These are phyloP conservation scores for Sebastes matsubarae DNA, from an alignment of 2,797 vertebrate species.

Conservation along the genomic window DNA sequence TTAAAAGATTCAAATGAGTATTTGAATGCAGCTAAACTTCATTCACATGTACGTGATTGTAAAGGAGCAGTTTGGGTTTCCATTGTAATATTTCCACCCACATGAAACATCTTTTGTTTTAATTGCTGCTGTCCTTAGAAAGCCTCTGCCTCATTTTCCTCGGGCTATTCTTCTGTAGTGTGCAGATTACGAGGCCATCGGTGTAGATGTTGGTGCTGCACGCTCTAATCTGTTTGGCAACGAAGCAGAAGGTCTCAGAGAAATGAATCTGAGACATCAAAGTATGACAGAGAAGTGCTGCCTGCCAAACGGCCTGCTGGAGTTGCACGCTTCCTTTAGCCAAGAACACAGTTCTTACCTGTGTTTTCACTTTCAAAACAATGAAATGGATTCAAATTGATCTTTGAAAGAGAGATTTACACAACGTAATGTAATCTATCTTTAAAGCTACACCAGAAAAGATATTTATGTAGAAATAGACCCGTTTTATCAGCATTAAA, in stretches of 20 bases:
- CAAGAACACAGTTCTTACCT: conserved; percentile 13
- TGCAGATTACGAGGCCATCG: conserved; percentile 10
- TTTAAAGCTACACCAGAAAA: conserved; percentile 3
- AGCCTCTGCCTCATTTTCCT: background rate
- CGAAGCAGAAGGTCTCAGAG: conserved; percentile 22
- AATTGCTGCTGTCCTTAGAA: background rate
- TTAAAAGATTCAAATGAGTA: background rate
- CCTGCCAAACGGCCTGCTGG: conserved; percentile 33
- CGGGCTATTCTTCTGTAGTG: conserved; percentile 3
- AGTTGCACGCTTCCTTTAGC: conserved; percentile 24
- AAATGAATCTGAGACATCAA: conserved; percentile 31
- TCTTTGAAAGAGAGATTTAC: background rate
- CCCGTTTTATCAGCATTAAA: background rate
- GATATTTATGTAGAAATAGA: background rate
- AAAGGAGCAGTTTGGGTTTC: background rate
- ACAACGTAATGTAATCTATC: background rate
- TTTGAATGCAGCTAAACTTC: background rate
- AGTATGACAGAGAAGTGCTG: conserved; percentile 18
- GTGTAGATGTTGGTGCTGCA: background rate
- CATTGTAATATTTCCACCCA: background rate
- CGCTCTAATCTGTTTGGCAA: conserved; percentile 43
- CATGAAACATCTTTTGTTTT: background rate
- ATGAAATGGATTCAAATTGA: background rate
- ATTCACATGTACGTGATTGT: too few species aligned
- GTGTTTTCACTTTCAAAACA: background rate